Evolutionary conservation across 2,888 invertebrate species (phyloP).

Genomic region (Synergus laeviventris): DNA sequence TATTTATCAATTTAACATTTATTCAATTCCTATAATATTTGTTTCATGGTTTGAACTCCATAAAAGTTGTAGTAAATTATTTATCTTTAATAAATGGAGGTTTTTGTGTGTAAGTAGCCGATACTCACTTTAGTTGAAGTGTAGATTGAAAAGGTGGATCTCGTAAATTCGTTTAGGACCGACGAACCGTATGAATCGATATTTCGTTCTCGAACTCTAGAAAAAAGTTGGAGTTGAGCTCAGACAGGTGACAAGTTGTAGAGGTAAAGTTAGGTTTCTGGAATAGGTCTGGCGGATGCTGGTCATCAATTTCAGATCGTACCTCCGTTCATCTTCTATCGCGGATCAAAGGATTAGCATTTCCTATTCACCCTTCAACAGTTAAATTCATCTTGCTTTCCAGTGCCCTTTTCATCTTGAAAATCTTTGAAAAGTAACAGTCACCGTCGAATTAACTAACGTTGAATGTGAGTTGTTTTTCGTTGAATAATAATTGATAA

Average conservation of each 20-base stretch:
- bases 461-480: slow-evolving; percentile 1
- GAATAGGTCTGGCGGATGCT: slow-evolving; percentile 9
- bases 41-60: background rate
- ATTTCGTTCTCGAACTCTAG: slow-evolving; percentile 20
- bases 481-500: background rate
- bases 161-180: slow-evolving; percentile 26
- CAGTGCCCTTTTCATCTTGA: background rate
- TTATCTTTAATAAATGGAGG: background rate
- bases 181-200: slow-evolving; percentile 30
- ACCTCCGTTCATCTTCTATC: background rate
- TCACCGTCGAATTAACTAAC: background rate
- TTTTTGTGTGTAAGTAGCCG: slow-evolving; percentile 6
- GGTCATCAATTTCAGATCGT: slow-evolving; percentile 31
- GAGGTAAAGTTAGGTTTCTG: slow-evolving; percentile 13
- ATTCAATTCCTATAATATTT: too few relatives aligned
- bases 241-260: slow-evolving; percentile 30
- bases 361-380: background rate
- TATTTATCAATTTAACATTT: too few relatives aligned
- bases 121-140: slow-evolving; percentile 11
- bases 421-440: background rate
- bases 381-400: background rate
- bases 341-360: background rate
- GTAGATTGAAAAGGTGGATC: slow-evolving; percentile 34
- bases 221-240: slow-evolving; percentile 21
- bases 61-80: background rate